phyloP scores from a whole-genome alignment of 2,888 invertebrate genomes.

The Conus canariensis region DNA sequence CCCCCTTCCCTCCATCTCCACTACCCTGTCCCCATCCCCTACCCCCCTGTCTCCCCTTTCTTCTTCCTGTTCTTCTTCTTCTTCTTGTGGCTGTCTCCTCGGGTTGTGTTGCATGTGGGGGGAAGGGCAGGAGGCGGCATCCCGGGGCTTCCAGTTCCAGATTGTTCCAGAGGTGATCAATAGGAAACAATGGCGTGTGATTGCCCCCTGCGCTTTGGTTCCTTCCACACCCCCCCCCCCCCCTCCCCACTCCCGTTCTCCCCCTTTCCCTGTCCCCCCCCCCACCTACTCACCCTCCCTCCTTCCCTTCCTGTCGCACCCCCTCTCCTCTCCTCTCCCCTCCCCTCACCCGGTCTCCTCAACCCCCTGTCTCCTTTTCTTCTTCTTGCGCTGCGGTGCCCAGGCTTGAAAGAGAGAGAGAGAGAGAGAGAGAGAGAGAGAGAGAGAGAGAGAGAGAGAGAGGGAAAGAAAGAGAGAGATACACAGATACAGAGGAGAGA shows the following conservation, averaged over 20 bases:
- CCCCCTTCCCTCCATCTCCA: not conserved
- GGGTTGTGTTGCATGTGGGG: not conserved
- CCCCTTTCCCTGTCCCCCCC: not conserved
- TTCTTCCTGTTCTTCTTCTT: not conserved
- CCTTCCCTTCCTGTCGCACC: too few relatives aligned
- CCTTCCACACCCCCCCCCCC: not conserved
- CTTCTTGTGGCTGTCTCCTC: not conserved
- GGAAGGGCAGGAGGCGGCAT: constrained; percentile 19
- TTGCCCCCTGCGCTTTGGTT: constrained; percentile 34
- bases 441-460: not conserved
- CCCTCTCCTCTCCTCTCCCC: not conserved
- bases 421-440: too few relatives aligned
- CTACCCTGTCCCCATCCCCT: too few relatives aligned
- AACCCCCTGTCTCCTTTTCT: not conserved
- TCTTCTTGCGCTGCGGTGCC: not conserved
- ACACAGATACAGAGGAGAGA: too few relatives aligned
- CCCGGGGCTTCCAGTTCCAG: constrained; percentile 36
- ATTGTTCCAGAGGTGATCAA: constrained; percentile 49
- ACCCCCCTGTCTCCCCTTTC: not conserved
- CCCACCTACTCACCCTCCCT: not conserved
- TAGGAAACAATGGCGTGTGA: constrained; percentile 49
- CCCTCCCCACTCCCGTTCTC: not conserved
- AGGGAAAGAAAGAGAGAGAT: not conserved
- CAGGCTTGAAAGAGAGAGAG: too few relatives aligned
- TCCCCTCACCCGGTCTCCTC: not conserved